These are phyloP conservation scores for Pasiphila rectangulata DNA, from an alignment of 2,888 invertebrate species.

Conservation along the genomic window DNA sequence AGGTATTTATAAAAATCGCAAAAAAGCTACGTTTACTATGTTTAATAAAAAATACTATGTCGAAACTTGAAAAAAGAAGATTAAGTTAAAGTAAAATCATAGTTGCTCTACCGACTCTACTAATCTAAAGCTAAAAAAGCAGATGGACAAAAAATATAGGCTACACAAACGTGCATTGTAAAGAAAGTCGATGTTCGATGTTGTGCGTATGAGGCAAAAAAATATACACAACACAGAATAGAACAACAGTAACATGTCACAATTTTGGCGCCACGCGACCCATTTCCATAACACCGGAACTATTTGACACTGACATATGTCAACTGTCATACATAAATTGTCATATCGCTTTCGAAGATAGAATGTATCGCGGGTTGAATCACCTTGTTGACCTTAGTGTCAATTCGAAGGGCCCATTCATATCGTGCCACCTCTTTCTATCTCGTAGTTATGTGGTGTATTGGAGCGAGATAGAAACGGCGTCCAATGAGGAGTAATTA, in stretches of 20 bases:
- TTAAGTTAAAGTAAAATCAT: too few species aligned
- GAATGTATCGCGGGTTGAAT: slow-evolving; percentile 54
- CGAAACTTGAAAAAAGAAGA: too few species aligned
- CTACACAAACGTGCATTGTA: too few species aligned
- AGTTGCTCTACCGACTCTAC: too few species aligned
- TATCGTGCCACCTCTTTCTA: slow-evolving; percentile 42
- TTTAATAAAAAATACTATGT: too few species aligned
- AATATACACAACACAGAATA: too few species aligned
- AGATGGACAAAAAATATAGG: too few species aligned
- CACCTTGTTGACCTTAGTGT: slow-evolving; percentile 69
- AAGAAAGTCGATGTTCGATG: too few species aligned
- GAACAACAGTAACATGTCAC: background rate
- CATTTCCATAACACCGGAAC: slow-evolving; percentile 17
- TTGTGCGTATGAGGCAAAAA: too few species aligned
- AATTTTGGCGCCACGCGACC: slow-evolving; percentile 19
- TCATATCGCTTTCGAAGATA: slow-evolving; percentile 23
- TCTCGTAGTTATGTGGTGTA: background rate
- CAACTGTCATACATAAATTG: slow-evolving; percentile 24
- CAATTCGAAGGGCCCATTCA: slow-evolving; percentile 65
- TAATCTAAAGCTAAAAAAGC: too few species aligned
- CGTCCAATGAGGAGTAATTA: slow-evolving; percentile 16
- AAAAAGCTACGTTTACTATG: too few species aligned
- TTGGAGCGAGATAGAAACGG: slow-evolving; percentile 10
- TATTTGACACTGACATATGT: slow-evolving; percentile 19
- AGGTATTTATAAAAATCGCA: too few species aligned